Base-by-base conservation (phyloP, 2,797 vertebrate genomes). In the Geotrypetes seraphini region DNA sequence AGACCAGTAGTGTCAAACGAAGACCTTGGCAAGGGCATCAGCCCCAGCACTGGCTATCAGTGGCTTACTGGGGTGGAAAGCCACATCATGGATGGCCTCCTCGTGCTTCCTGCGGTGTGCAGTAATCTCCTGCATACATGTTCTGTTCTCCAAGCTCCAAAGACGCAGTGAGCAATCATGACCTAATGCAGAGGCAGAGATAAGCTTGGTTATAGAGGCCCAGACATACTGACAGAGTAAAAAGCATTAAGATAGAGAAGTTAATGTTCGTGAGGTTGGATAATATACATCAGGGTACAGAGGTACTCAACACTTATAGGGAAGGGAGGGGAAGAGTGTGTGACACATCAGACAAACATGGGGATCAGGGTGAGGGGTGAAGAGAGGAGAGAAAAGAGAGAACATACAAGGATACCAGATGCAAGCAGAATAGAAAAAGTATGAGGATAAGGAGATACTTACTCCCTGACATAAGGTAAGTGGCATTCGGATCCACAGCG, bases 401-500 rank as follows among this genome's bases (percentile, higher is more conserved):
- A n/a, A n/a, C n/a, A n/a, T n/a, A n/a, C n/a, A n/a, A n/a, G n/a
- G n/a, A n/a, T n/a, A n/a, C n/a, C n/a, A n/a, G n/a, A n/a, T n/a
- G n/a, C n/a, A n/a, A n/a, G n/a, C n/a, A n/a, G n/a, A n/a, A n/a
- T n/a, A n/a, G n/a, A n/a, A n/a, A n/a, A n/a, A n/a, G n/a, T n/a
- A n/a, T n/a, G n/a, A 22, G 10, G 11, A 6, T 6, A 18, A 6
- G 10, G 39, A 16, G 7, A 4, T 33, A 83, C 89, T 86, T 55
- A 92, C 91, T 94, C 67, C 89, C 90, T 3, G 91, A 94, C 77
- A 93, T 80, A 65, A 93, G 82, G 78, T 92, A 92, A 69, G 85
- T 81, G 29, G 90, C 90, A 50, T 86, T 91, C 33, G 90, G 89
- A 64, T 93, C 90, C 35, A 85, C 88, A 3, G 90, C 86, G 2